Base-by-base conservation (phyloP, 2,113 vertebrate genomes). In the Sylvia atricapilla region DNA sequence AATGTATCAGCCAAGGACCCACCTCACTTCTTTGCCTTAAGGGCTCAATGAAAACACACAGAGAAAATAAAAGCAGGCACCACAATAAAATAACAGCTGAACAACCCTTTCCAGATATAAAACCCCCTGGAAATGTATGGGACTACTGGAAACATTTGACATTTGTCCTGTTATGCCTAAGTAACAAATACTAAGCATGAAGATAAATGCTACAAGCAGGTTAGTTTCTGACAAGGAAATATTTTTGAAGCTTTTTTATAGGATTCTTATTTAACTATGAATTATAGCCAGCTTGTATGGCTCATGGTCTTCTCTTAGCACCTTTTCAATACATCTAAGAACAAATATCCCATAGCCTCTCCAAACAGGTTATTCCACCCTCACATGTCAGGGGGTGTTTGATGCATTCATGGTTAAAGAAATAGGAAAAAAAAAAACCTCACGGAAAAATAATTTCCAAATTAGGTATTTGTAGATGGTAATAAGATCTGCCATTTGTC, bases 51-150 rank as follows among this genome's bases (percentile, higher is more conserved):
- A 93, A 84, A 49, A 87, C 10, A 27, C 3, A 37, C 12, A 60
- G 5, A 27, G 31, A 73, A 63, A 73, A 66, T 53, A 84, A 69
- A 87, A 89, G 16, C 46, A 85, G 90, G 19, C 4, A 35, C 11
- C 33, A 10, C 24, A 23, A 11, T 37, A 73, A 86, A 84, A 69
- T 14, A 49, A 46, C 25, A 60, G 35, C 6, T 86, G 11, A 53
- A 84, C 89, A 50, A 2, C 2, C 2, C 10, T 27, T 76, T 43
- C 10, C 30, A 41, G 35, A 13, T 52, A 33, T n/a, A 60, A 91
- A 68, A 4, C 0, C 1, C 18, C 5, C 11, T 60, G 30, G 58
- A 94, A 87, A 84, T 1, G 0, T 47, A 39, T 7, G 31, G 22
- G 31, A 81, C 41, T 52, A 28, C 31, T 77, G 55, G 33, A 84